Conservation (phyloP, 2,113 vertebrate genomes). For the Ammodytes dubius region DNA sequence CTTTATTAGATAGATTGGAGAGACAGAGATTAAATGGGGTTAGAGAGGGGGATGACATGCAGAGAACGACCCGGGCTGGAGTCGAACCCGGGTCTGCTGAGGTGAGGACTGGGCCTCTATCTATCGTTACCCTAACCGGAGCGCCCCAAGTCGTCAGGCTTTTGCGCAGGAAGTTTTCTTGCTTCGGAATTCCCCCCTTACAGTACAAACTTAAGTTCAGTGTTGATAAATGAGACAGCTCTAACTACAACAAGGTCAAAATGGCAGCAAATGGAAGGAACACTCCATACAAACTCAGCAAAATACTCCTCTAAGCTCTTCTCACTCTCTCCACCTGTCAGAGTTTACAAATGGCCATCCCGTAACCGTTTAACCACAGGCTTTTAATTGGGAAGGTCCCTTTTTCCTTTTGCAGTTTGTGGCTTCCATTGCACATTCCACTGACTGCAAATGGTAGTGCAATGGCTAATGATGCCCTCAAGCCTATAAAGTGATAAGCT, state of each 20-base stretch:
- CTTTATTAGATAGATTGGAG: no score
- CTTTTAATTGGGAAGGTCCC: conserved; percentile 42
- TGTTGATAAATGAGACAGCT: conserved; percentile 52
- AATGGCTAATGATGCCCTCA: conserved; percentile 35
- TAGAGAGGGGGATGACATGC: no score
- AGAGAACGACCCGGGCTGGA: no score
- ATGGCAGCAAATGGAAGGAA: conserved; percentile 57
- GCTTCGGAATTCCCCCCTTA: background rate
- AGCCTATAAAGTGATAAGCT: conserved; percentile 30
- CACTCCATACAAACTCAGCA: conserved; percentile 54
- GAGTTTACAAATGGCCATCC: conserved; percentile 58
- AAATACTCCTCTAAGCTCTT: conserved; percentile 41
- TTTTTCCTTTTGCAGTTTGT: conserved; percentile 47
- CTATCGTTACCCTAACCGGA: no score
- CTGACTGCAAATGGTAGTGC: conserved; percentile 41
- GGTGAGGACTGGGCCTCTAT: no score
- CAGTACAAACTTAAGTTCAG: conserved; percentile 27
- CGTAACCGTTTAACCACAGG: conserved; percentile 50
- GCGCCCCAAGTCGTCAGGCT: conserved; percentile 5
- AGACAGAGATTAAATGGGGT: no score
- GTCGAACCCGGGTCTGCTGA: no score
- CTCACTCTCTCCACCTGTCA: conserved; percentile 62
- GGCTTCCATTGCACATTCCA: conserved; percentile 53
- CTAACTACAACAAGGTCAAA: conserved; percentile 44
- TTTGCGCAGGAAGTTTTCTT: conserved; percentile 12